These are phyloP conservation scores for Calephelis nemesis DNA, from an alignment of 1,140 invertebrate genomes.

Conservation along the genomic window DNA sequence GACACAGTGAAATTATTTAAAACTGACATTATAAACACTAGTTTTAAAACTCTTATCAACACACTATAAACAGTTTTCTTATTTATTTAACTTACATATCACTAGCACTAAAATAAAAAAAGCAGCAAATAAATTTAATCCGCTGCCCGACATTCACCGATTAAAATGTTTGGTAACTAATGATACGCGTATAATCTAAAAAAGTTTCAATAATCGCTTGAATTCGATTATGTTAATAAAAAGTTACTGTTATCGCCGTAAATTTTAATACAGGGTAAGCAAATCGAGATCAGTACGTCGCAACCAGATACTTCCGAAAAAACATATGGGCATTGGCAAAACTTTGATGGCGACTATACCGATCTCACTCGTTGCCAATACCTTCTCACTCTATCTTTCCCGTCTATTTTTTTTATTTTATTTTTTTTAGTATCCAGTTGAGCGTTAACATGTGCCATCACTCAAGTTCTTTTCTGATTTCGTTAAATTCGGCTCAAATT, in stretches of 20 bases:
- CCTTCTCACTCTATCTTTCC: too few species aligned
- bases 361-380: too few species aligned
- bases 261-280: neutral
- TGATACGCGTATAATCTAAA: too few species aligned
- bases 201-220: neutral
- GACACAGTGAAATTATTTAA: conserved; percentile 9
- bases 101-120: neutral
- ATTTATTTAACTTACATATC: neutral
- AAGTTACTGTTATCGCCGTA: neutral
- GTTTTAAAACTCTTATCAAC: neutral
- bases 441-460: too few species aligned
- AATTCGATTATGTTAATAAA: neutral
- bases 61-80: neutral
- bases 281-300: neutral
- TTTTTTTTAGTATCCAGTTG: too few species aligned
- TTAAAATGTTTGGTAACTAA: neutral
- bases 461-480: too few species aligned
- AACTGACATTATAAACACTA: conserved; percentile 2
- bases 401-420: too few species aligned
- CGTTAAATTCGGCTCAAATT: too few species aligned
- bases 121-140: neutral
- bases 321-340: too few species aligned
- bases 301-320: too few species aligned
- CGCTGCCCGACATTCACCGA: neutral
- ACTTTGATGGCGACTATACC: too few species aligned